Evolutionary conservation across 2,888 invertebrate genomes (phyloP).

Genomic region (Drosophila anomalipes): DNA sequence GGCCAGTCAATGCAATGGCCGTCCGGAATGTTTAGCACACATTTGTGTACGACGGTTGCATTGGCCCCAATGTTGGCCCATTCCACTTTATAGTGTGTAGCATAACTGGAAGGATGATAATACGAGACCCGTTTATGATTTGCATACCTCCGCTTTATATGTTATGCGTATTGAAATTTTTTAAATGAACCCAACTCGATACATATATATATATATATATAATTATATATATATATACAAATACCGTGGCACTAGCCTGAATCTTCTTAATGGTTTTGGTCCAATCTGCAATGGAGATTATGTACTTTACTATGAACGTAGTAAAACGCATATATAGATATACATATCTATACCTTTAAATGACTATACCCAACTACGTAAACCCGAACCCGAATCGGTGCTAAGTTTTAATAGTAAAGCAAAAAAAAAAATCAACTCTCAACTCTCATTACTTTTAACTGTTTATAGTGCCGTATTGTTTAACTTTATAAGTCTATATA

Average conservation of each 20-base stretch:
- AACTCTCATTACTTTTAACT: conserved; percentile 18
- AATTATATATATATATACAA: conserved; percentile 3
- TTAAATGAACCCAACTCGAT: conserved; percentile 40
- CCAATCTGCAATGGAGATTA: conserved; percentile 85
- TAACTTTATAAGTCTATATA: conserved; percentile 5
- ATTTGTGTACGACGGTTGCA: conserved; percentile 79
- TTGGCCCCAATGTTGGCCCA: conserved; percentile 50
- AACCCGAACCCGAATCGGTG: conserved; percentile 13
- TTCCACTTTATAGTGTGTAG: conserved; percentile 58
- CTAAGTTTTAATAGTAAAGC: conserved; percentile 7
- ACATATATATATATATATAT: too few relatives aligned
- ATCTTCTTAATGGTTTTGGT: conserved; percentile 85
- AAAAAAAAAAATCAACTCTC: background rate
- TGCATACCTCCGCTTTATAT: conserved; percentile 28
- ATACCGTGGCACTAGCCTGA: conserved; percentile 83
- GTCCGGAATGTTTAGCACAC: conserved; percentile 76
- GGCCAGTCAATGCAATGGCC: conserved; percentile 77
- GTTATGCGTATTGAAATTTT: conserved; percentile 51
- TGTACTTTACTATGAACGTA: conserved; percentile 85
- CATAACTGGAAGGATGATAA: conserved; percentile 34
- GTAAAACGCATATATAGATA: conserved; percentile 71
- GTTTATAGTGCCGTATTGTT: conserved; percentile 30
- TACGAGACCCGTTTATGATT: conserved; percentile 45
- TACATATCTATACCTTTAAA: conserved; percentile 17
- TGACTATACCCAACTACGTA: conserved; percentile 15